Conservation (phyloP, 2,888 invertebrate genomes). For the Formica aserva region DNA sequence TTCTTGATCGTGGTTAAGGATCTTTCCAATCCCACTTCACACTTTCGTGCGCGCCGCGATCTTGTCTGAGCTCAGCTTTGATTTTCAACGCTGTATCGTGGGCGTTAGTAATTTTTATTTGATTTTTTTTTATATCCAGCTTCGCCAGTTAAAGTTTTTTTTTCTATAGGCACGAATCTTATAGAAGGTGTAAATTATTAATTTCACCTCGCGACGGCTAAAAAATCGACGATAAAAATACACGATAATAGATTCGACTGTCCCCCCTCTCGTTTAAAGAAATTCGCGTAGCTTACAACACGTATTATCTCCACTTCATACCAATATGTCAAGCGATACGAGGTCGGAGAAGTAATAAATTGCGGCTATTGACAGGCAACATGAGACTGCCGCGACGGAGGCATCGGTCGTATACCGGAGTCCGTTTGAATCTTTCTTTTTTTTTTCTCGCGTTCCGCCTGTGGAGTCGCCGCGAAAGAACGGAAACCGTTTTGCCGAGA, state of each 20-base stretch:
- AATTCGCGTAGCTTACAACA: neutral
- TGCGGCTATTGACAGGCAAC: slow-evolving; percentile 55
- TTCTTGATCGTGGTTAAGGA: slow-evolving; percentile 67
- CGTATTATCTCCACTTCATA: slow-evolving; percentile 28
- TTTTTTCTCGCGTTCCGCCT: slow-evolving; percentile 18
- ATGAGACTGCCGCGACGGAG: slow-evolving; percentile 43
- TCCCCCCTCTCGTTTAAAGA: neutral
- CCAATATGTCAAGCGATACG: slow-evolving; percentile 43
- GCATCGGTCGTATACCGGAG: slow-evolving; percentile 38
- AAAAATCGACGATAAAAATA: neutral
- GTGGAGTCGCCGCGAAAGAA: slow-evolving; percentile 13
- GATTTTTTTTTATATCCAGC: neutral
- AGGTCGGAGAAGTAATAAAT: slow-evolving; percentile 44
- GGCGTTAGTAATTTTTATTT: neutral
- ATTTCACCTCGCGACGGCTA: neutral
- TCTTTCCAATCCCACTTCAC: slow-evolving; percentile 68
- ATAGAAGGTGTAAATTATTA: neutral
- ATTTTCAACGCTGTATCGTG: neutral
- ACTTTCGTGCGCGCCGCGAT: slow-evolving; percentile 49
- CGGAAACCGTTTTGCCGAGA: slow-evolving; percentile 55
- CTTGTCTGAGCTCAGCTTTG: slow-evolving; percentile 2
- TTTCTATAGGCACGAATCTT: neutral
- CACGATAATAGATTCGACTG: neutral
- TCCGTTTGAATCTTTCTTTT: slow-evolving; percentile 25
- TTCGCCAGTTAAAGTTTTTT: too few relatives aligned